These are phyloP conservation scores for Smutsia temminckii DNA, from an alignment of 2,797 vertebrate genomes.

Conservation along the genomic window DNA sequence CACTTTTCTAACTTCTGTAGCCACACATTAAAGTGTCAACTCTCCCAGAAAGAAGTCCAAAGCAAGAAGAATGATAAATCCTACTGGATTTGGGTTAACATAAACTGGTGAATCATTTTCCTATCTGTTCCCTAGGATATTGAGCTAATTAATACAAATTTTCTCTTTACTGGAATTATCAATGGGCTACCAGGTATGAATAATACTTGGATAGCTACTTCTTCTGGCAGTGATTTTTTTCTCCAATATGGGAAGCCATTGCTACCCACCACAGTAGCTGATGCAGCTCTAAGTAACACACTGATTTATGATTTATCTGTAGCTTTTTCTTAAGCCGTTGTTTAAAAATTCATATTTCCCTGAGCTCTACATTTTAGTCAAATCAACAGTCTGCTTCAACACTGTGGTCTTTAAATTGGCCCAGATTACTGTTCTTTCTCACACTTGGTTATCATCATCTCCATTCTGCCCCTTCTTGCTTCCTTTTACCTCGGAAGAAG, in stretches of 20 bases:
- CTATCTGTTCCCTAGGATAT: slow-evolving; percentile 46
- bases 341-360: slow-evolving; percentile 29
- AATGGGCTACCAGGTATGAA: not conserved
- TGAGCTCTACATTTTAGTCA: not conserved
- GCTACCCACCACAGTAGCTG: not conserved
- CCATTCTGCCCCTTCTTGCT: not conserved
- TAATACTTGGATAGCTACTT: not conserved
- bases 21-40: not conserved
- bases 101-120: not conserved
- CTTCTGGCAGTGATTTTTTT: slow-evolving; percentile 25
- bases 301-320: not conserved
- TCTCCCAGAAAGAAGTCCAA: slow-evolving; percentile 24
- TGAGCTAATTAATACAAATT: slow-evolving; percentile 19
- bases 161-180: slow-evolving; percentile 5
- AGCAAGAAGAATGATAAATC: not conserved
- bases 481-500: slow-evolving; percentile 77
- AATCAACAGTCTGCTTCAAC: not conserved
- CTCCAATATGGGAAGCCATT: not conserved
- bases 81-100: slow-evolving; percentile 23
- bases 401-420: not conserved
- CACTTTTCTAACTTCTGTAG: not conserved
- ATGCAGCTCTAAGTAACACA: not conserved
- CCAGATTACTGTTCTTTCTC: not conserved
- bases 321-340: slow-evolving; percentile 35
- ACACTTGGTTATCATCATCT: not conserved